A percentile compares a stretch with the other conserved stretches of the same genome.
These are phyloP conservation scores for Sinelater perroti DNA, from an alignment of 2,888 invertebrate species.

Conservation along the genomic window DNA sequence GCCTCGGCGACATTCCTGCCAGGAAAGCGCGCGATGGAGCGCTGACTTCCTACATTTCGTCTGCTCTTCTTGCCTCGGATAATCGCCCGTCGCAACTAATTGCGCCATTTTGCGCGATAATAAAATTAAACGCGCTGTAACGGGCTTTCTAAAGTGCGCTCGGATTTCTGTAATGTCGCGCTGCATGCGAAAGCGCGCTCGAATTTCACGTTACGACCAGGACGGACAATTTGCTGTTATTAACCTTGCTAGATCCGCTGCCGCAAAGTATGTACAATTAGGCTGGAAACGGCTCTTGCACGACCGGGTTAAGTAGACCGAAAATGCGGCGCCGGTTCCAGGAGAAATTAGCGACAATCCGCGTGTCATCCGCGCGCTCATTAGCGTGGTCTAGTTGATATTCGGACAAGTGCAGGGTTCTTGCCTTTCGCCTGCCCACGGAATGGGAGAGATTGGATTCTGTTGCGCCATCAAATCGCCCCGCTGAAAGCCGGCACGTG, in stretches of 20 bases:
- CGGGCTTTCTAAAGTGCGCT: conserved; percentile 13
- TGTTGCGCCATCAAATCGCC: no score
- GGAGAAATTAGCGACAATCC: neutral
- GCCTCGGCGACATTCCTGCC: no score
- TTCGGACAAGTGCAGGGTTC: neutral
- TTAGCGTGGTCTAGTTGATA: conserved; percentile 20
- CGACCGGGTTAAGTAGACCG: conserved; percentile 25
- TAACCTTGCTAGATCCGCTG: conserved; percentile 10
- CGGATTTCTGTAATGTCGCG: no score
- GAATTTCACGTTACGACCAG: conserved; percentile 1
- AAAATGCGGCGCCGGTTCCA: conserved; percentile 7
- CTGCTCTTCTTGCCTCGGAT: no score
- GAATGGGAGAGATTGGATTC: no score
- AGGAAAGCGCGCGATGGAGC: no score
- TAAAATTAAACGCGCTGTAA: conserved; percentile 9
- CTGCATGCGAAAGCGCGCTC: no score
- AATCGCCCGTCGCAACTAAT: conserved; percentile 8
- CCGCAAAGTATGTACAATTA: conserved; percentile 20
- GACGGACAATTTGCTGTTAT: conserved; percentile 11
- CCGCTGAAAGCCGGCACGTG: no score
- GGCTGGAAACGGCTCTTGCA: conserved; percentile 13
- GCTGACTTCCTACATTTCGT: no score
- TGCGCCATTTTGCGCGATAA: neutral
- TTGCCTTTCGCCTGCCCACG: no score
- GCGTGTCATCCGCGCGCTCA: conserved; percentile 13